A percentile compares a stretch with the other conserved stretches of the same genome.
Conservation (phyloP, 2,888 invertebrate genomes). For the Acrocyrtus sp. region DNA sequence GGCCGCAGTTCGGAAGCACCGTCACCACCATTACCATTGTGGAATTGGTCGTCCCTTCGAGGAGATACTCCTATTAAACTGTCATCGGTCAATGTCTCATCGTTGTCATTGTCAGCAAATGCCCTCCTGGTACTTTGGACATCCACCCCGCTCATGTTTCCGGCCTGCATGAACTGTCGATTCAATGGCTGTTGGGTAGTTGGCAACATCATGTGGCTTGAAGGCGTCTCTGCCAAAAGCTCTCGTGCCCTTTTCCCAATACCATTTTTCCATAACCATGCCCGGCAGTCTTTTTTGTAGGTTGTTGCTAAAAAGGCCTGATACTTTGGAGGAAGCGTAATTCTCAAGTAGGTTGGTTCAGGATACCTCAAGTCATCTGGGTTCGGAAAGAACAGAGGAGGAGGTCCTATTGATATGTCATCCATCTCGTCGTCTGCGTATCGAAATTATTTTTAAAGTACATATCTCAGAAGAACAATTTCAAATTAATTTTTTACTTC, state of each 20-base stretch:
- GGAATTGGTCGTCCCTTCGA: not conserved
- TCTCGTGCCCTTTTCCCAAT: conserved; percentile 26
- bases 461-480: too few relatives aligned
- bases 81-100: not conserved
- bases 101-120: not conserved
- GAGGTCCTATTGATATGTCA: too few relatives aligned
- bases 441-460: too few relatives aligned
- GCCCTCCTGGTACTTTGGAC: conserved; percentile 18
- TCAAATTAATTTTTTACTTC: too few relatives aligned
- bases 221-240: conserved; percentile 1
- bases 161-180: too few relatives aligned
- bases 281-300: conserved; percentile 58
- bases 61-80: not conserved
- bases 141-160: not conserved
- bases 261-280: conserved; percentile 57
- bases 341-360: conserved; percentile 24
- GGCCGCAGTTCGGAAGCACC: not conserved
- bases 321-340: conserved; percentile 27
- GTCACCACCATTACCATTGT: not conserved
- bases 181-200: not conserved
- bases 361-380: conserved; percentile 48
- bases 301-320: conserved; percentile 44
- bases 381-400: conserved; percentile 29
- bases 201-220: not conserved
- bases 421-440: conserved; percentile 52